Base-by-base conservation (phyloP, 2,888 invertebrate species). In the Machimus atricapillus region DNA sequence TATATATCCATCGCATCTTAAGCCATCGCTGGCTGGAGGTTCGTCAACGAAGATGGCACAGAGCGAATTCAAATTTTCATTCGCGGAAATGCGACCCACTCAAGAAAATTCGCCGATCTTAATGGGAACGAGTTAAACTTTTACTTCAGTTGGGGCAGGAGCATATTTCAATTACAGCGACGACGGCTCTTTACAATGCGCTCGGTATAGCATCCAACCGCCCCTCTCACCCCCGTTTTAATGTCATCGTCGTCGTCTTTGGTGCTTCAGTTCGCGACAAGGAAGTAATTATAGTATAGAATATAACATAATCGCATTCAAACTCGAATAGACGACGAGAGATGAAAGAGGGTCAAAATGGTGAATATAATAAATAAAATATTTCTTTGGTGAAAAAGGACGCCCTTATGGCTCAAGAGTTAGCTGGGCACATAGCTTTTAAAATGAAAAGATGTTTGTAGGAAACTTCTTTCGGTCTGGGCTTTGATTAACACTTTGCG, bases 71-170 rank as follows among this genome's bases (percentile, higher is more conserved):
- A 66, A 66, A 66, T 66, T 66, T n/a, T 66, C 27, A 23, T 66
- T 23, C 27, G 66, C 23, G 78, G 43, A 78, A 78, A 78, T 78
- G 40, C 23, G 78, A 23, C 19, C 78, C 14, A 43, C 78, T 78
- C 43, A 23, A 78, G 37, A 43, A 43, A 78, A 43, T n/a, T 78
- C 19, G 19, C 23, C 23, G 23, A 78, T 40, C 43, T 23, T 78
- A 78, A 40, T 78, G 78, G 23, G 78, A 78, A 78, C 78, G 78
- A 43, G 40, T 78, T 78, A 78, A 78, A 77, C 77, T 77, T 77
- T 77, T 77, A 77, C 77, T 77, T 77, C 37, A 40, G 40, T 9
- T 12, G 23, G 27, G 27, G 23, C 12, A 66, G 66, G 27, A 66
- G 78, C 43, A 78, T 23, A 40, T 78, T 43, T 43, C 78, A 78